Evolutionary conservation across 2,888 invertebrate species (phyloP).

Genomic region (Caenorhabditis sp.): DNA sequence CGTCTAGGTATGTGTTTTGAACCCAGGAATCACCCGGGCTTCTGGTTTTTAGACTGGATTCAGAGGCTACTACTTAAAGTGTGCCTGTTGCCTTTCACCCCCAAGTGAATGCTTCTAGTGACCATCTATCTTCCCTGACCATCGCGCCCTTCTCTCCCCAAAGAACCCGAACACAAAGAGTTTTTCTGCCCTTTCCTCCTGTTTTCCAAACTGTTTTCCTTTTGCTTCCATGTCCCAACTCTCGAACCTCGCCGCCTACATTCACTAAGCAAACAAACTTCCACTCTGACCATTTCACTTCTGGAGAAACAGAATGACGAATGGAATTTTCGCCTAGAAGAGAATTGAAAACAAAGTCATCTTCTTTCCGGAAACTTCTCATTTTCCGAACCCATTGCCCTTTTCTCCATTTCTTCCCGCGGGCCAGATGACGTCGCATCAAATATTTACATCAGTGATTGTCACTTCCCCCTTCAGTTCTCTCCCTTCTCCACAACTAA

Average conservation of each 20-base stretch:
- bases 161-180: conserved; percentile 2
- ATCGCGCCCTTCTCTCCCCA: neutral
- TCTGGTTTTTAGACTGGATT: no score
- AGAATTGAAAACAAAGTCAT: conserved; percentile 19
- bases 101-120: no score
- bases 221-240: neutral
- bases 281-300: neutral
- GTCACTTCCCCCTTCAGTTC: conserved; percentile 16
- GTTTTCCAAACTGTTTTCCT: neutral
- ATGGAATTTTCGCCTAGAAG: conserved; percentile 3
- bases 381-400: conserved; percentile 41
- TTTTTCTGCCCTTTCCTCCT: neutral
- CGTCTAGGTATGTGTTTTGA: neutral
- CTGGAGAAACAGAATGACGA: neutral
- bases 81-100: no score
- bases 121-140: no score
- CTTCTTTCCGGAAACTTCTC: conserved; percentile 20
- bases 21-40: no score
- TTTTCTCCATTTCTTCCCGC: conserved; percentile 15
- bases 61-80: no score
- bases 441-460: conserved; percentile 49
- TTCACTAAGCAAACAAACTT: conserved; percentile 30
- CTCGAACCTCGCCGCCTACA: neutral
- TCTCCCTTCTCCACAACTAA: conserved; percentile 2
- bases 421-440: conserved; percentile 43